Evolutionary conservation across 2,797 vertebrate genomes (phyloP).

Genomic region (Distichodus sexfasciatus): DNA sequence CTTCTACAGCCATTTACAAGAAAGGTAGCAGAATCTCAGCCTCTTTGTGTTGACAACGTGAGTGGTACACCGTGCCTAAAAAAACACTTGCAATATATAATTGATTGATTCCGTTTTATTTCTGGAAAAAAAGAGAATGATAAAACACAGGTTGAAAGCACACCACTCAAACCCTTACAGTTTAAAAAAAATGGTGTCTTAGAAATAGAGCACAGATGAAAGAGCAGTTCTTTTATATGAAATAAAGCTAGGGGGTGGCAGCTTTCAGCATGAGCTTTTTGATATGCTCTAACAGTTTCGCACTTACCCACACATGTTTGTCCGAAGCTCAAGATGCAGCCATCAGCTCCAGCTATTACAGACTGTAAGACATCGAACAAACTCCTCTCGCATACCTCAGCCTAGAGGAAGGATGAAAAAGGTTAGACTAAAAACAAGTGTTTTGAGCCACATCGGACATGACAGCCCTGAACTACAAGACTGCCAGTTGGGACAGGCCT

Average conservation of each 20-base stretch:
- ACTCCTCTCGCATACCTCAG: slow-evolving; percentile 89
- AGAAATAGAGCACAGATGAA: slow-evolving; percentile 18
- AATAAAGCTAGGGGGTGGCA: background rate
- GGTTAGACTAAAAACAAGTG: too few species aligned
- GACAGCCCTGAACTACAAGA: background rate
- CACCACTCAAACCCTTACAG: slow-evolving; percentile 28
- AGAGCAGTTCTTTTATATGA: slow-evolving; percentile 13
- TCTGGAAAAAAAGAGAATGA: slow-evolving; percentile 48
- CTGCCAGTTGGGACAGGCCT: too few species aligned
- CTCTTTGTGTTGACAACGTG: slow-evolving; percentile 31
- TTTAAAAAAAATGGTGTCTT: background rate
- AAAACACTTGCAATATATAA: slow-evolving; percentile 46
- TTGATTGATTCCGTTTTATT: slow-evolving; percentile 60
- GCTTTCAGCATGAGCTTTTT: slow-evolving; percentile 4
- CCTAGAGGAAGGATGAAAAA: slow-evolving; percentile 66
- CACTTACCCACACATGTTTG: slow-evolving; percentile 89
- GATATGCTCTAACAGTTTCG: slow-evolving; percentile 25
- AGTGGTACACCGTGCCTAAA: slow-evolving; percentile 29
- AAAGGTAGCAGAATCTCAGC: slow-evolving; percentile 38
- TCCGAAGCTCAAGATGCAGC: slow-evolving; percentile 93
- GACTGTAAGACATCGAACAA: slow-evolving; percentile 94
- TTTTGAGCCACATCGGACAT: background rate
- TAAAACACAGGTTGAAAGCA: slow-evolving; percentile 6
- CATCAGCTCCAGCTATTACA: slow-evolving; percentile 92
- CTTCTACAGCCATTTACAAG: slow-evolving; percentile 27